These are phyloP conservation scores for Haemorhous mexicanus DNA, from an alignment of 2,113 vertebrate genomes.

Conservation along the genomic window DNA sequence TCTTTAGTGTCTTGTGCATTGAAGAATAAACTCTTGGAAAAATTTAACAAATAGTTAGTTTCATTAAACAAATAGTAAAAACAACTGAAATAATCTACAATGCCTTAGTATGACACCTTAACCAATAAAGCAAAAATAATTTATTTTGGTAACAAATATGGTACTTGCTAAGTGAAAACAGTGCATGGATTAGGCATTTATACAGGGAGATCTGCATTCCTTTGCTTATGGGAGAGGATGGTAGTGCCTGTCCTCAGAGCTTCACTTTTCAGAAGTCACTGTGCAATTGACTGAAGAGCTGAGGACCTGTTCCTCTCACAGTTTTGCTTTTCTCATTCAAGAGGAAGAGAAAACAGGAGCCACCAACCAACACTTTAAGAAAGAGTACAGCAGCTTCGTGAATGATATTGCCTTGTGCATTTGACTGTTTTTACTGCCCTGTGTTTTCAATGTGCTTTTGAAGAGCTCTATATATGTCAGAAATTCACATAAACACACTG, in stretches of 20 bases:
- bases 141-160: neutral
- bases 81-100: neutral
- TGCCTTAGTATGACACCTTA: neutral
- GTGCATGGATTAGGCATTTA: neutral
- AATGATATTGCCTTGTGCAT: neutral
- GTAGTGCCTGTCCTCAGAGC: neutral
- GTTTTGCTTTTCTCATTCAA: neutral
- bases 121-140: neutral
- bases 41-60: neutral
- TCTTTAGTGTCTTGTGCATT: neutral
- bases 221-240: neutral
- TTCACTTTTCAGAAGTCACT: neutral
- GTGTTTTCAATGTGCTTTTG: conserved; percentile 10
- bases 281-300: neutral
- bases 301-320: neutral
- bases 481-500: conserved; percentile 29
- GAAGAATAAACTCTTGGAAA: neutral
- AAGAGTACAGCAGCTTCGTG: neutral
- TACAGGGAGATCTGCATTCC: neutral
- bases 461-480: neutral
- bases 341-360: neutral
- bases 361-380: neutral
- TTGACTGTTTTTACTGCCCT: neutral
- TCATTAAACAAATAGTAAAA: neutral
- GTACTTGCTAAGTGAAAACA: neutral